Base-by-base conservation (phyloP, 2,797 vertebrate species). In the Mormyrops boulengeri region DNA sequence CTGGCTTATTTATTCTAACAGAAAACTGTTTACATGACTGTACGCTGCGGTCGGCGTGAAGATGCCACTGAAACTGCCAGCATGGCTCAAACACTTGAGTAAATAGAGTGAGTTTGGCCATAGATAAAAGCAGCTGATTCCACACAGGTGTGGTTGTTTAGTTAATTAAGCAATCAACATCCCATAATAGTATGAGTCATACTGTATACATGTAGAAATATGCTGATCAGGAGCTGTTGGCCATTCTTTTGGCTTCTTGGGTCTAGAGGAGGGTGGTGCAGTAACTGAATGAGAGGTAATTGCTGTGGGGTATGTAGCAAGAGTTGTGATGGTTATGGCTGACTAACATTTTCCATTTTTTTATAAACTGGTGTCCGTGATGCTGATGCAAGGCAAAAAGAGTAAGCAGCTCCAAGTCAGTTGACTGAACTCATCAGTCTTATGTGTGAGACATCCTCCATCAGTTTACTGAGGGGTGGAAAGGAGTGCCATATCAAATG, bases 151-250 rank as follows among this genome's bases (percentile, higher is more conserved):
- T 52, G n/a, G 84, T 26, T 85, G 47, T 50, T 49, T 85, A 26
- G 47, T 50, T 52, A 80, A 47, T 80, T 80, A 47, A n/a, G 73
- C 73, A 80, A 80, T 47, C 34, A 47, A 44, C 73, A 44, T 80
- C 73, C 73, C 73, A 80, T 80, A 80, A 80, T 80, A 30, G 17
- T 80, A 80, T 80, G 73, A 80, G 73, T 80, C 41, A 80, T 62
- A 62, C 60, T 62, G 22, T 62, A 62, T 62, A 62, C 57, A 60
- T 41, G 73, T 19, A 19, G 2, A n/a, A 19, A 41, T 44, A 41
- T 69, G 17, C 73, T 44, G 73, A 38, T 14, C 73, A 47, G 41
- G 41, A n/a, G 73, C 47, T 26, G 49, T 52, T 85, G 84, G 44
- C n/a, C 47, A 49, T 50, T 49, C 38, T 26, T 50, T 85, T 69